Evolutionary conservation across 2,888 invertebrate genomes (phyloP).

Genomic region (Brachylomia viminalis): DNA sequence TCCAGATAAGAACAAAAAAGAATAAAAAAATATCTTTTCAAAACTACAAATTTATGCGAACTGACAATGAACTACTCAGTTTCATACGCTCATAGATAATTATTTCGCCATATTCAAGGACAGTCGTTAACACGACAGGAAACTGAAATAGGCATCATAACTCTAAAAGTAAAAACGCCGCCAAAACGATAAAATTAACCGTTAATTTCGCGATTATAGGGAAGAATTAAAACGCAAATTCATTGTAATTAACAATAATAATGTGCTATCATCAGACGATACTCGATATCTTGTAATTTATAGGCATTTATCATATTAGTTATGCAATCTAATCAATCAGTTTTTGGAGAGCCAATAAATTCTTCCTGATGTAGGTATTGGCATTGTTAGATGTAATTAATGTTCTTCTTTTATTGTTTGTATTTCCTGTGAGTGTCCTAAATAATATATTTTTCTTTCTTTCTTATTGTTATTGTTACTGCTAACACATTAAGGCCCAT

Average conservation of each 20-base stretch:
- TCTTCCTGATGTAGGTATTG: constrained; percentile 9
- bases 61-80: not conserved
- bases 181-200: constrained; percentile 38
- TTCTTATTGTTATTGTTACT: not conserved
- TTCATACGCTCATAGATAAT: constrained; percentile 3
- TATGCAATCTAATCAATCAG: constrained; percentile 44
- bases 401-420: no score
- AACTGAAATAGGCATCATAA: constrained; percentile 52
- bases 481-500: not conserved
- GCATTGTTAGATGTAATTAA: no score
- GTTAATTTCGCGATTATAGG: constrained; percentile 25
- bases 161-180: constrained; percentile 33
- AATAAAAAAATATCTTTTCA: not conserved
- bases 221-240: constrained; percentile 25
- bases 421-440: no score
- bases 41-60: not conserved
- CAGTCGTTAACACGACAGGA: constrained; percentile 49
- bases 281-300: constrained; percentile 27
- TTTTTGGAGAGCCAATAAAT: constrained; percentile 31
- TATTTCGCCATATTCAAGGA: constrained; percentile 49
- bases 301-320: constrained; percentile 11
- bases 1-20: not conserved
- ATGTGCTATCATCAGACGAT: constrained; percentile 36
- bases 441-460: no score
- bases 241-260: constrained; percentile 22